Evolutionary conservation across 2,888 invertebrate genomes (phyloP).

Genomic region (Drosophila ustulata): DNA sequence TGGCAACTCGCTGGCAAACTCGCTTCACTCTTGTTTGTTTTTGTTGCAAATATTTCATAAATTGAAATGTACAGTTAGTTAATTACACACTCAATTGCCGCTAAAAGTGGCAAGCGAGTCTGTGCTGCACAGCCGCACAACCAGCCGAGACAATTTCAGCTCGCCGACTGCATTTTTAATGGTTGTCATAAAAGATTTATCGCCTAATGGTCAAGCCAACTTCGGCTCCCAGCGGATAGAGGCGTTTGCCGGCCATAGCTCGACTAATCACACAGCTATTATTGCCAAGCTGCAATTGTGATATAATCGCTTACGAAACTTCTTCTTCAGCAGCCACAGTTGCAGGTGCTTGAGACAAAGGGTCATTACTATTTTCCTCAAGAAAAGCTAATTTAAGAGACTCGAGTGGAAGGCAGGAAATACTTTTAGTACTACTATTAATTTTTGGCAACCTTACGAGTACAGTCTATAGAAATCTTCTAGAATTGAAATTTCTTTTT

Average conservation of each 20-base stretch:
- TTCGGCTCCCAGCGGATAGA: conserved; percentile 26
- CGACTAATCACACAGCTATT: conserved; percentile 40
- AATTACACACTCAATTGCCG: conserved; percentile 78
- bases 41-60: conserved; percentile 67
- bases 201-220: conserved; percentile 45
- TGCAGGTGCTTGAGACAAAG: conserved; percentile 19
- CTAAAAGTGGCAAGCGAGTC: conserved; percentile 68
- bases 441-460: not conserved
- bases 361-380: conserved; percentile 6
- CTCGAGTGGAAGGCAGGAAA: not conserved
- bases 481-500: not conserved
- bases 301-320: conserved; percentile 45
- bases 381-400: not conserved
- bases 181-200: conserved; percentile 72
- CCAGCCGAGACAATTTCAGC: conserved; percentile 55
- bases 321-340: not conserved
- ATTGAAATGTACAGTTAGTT: conserved; percentile 81
- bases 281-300: conserved; percentile 42
- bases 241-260: conserved; percentile 36
- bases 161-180: conserved; percentile 57
- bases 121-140: conserved; percentile 14
- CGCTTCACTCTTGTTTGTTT: conserved; percentile 31
- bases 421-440: too few species aligned
- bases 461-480: too few species aligned
- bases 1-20: conserved; percentile 34